Evolutionary conservation across 2,888 invertebrate genomes (phyloP), one percentile per base, ranked within the genome.

Genomic region (Aproaerema taeniolella): DNA sequence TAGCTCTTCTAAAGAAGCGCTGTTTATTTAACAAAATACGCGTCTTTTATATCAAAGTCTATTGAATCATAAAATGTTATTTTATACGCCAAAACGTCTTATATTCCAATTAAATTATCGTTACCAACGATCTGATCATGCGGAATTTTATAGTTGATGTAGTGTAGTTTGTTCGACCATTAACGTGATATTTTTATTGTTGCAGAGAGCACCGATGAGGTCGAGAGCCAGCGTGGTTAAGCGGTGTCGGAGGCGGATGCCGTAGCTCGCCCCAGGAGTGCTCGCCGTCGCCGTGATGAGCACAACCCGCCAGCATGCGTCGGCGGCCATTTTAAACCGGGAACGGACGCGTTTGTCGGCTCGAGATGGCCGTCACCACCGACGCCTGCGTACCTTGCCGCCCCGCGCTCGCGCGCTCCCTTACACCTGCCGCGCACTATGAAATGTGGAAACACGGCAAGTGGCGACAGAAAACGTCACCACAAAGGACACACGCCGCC

Each of bases 361-460:
- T 68, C 80, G 76, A 77, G 68, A 85, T 85, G 85, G 83, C 85
- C 85, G 79, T 75, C 78, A 68, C 54, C 58, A 61, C 65, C 72
- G 71, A 65, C 65, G 63, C 55, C 60, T 65, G 62, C 61, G 67
- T 66, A 54, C 52, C 52, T 66, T 64, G 61, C 61, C 64, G 53
- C 50, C 69, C 72, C 50, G 79, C 75, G 73, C 74, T 62, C 61
- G 64, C 70, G 68, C 75, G 69, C 64, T 60, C 66, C 52, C 66
- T 60, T 58, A 61, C 71, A 50, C 67, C 68, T 44, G 58, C 70
- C 53, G 75, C 64, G 60, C 73, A 73, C 78, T 88, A 89, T 78
- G 91, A 91, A 86, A 90, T 91, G 88, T 92, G 92, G 91, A 92
- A 92, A 82, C 92, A 93, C 88, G 91, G 90, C 88, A 92, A 92